Percentiles rank a stretch among this genome's conserved stretches.
Conservation (phyloP, 37 sponge, comb jelly and placozoan species). For the Halisarca cf. caerulea region DNA sequence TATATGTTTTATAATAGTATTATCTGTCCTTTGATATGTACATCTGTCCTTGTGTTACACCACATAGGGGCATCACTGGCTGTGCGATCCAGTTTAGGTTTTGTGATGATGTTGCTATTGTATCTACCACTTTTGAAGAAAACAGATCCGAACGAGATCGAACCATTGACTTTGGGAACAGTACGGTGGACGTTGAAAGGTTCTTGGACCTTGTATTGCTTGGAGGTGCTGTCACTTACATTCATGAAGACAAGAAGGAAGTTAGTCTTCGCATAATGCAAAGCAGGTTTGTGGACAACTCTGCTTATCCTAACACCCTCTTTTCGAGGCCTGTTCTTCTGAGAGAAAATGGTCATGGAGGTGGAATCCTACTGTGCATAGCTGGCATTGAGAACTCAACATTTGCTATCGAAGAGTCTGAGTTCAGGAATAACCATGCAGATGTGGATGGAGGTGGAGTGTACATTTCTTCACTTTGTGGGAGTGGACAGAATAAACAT, state of each 20-base stretch:
- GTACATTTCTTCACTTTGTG: conserved; percentile 51
- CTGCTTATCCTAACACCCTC: conserved; percentile 48
- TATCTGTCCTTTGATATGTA: too few species aligned
- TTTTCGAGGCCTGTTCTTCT: conserved; percentile 52
- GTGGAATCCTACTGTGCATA: conserved; percentile 49
- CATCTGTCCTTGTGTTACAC: too few species aligned
- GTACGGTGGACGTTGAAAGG: conserved; percentile 26
- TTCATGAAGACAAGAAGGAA: not conserved
- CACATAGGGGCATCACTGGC: conserved; percentile 56
- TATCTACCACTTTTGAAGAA: conserved; percentile 41
- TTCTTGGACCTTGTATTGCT: conserved; percentile 38
- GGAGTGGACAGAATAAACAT: not conserved
- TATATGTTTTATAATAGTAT: too few species aligned
- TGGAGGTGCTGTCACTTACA: conserved; percentile 59
- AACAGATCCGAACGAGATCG: conserved; percentile 11
- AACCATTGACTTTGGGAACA: not conserved
- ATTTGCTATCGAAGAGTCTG: conserved; percentile 29
- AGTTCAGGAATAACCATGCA: conserved; percentile 52
- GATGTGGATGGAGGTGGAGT: conserved; percentile 75
- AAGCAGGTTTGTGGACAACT: conserved; percentile 55
- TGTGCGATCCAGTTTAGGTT: conserved; percentile 44
- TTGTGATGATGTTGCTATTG: conserved; percentile 24
- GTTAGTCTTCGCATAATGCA: conserved; percentile 18
- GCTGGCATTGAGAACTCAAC: not conserved
- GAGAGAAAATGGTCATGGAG: conserved; percentile 74